These are phyloP conservation scores for Rissa tridactyla DNA, from an alignment of 2,113 vertebrate genomes.

Conservation along the genomic window DNA sequence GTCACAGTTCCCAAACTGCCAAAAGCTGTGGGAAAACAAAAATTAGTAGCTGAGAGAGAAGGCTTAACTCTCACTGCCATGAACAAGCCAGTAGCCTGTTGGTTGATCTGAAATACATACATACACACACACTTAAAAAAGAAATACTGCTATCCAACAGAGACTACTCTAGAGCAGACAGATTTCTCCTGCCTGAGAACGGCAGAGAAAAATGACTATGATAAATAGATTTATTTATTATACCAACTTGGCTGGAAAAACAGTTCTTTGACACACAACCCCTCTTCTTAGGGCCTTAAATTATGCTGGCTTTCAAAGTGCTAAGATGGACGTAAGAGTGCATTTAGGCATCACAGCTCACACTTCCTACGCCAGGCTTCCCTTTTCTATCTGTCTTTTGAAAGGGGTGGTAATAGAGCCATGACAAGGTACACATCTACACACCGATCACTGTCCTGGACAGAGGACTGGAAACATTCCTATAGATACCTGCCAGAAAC, in stretches of 20 bases:
- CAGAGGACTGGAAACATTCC: background rate
- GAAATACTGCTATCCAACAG: background rate
- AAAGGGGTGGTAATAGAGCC: background rate
- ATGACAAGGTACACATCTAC: background rate
- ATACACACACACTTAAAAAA: background rate
- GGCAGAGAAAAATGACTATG: background rate
- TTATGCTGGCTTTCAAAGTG: background rate
- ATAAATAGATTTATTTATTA: background rate
- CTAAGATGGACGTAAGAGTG: background rate
- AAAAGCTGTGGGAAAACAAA: constrained; percentile 8
- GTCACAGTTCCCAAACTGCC: background rate
- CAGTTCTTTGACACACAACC: background rate
- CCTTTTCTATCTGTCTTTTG: background rate
- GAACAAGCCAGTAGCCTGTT: background rate
- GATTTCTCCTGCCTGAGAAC: background rate
- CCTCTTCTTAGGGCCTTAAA: background rate
- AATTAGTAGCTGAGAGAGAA: background rate
- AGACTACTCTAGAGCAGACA: background rate
- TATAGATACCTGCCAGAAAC: background rate
- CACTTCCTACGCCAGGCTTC: background rate
- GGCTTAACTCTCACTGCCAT: background rate
- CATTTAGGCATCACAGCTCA: background rate
- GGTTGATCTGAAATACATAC: background rate
- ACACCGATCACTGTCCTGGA: background rate
- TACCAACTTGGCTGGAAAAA: background rate